Evolutionary conservation across 2,113 vertebrate genomes (phyloP), one percentile per base, ranked within the genome.

Genomic region (Charadrius vociferus): DNA sequence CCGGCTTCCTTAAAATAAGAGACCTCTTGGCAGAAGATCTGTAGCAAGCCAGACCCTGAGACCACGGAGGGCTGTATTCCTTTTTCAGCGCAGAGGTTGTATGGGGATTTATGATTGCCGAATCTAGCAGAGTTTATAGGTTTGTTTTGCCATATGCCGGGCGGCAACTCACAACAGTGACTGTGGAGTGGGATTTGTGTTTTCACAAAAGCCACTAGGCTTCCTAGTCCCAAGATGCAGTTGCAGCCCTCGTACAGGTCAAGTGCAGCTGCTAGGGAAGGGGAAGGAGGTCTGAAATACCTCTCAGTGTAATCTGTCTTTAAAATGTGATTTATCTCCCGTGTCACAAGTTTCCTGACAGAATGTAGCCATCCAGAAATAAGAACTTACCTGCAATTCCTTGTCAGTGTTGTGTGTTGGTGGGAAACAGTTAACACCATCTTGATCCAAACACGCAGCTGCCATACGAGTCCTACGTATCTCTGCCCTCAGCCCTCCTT

Each of bases 181-280:
- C 47, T 23, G 11, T 32, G 34, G 30, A 49, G 30, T 32, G 72
- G 65, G 39, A 75, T 72, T 81, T 89, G 53, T 58, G 32, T 66
- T 79, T 50, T 50, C 59, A 56, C 45, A 77, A 68, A 75, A 74
- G 45, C 68, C 74, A 7, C 23, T 10, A 7, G 90, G 49, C 58
- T 83, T 79, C n/a, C 37, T 71, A 21, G 21, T 74, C 72, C 72
- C 37, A 13, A 1, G 39, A 43, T 67, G 52, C 32, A n/a, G 13
- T 14, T 47, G 45, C 59, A 81, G 10, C 2, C 0, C 68, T 93
- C 0, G 0, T 36, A n/a, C 29, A 80, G 45, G n/a, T 75, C 90
- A 72, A 65, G 37, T 32, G n/a, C 41, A 79, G 81, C 63, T 89
- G 61, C 77, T 65, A 3, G 9, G 81, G 74, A 72, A 43, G 37